A percentile compares a stretch with the other conserved stretches of the same genome.
Evolutionary conservation across 2,113 vertebrate genomes (phyloP).

Genomic region (Forbesichthys agassizii): DNA sequence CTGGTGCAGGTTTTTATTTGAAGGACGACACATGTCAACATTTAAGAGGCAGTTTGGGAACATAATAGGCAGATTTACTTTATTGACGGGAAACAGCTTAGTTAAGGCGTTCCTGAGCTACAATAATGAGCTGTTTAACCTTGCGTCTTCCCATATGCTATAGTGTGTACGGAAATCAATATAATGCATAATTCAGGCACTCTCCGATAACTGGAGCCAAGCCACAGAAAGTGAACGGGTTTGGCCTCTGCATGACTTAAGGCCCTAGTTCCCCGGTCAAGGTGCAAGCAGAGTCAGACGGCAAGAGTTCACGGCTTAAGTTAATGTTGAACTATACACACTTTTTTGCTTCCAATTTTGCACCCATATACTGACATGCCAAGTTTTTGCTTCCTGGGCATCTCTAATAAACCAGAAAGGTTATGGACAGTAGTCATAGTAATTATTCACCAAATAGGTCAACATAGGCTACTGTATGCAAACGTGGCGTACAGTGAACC

Average conservation of each 20-base stretch:
- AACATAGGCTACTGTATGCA: too few species aligned
- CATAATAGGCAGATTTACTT: constrained; percentile 47
- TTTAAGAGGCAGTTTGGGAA: constrained; percentile 39
- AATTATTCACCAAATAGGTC: too few species aligned
- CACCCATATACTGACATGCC: too few species aligned
- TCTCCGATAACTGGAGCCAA: constrained; percentile 23
- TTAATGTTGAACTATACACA: too few species aligned
- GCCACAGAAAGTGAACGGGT: constrained; percentile 27
- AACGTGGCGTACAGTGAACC: too few species aligned
- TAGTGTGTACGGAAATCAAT: constrained; percentile 42
- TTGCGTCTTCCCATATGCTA: constrained; percentile 34
- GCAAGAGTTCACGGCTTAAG: too few species aligned
- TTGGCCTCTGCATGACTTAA: constrained; percentile 24
- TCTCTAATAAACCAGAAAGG: too few species aligned
- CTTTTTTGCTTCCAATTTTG: too few species aligned
- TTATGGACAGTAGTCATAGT: too few species aligned
- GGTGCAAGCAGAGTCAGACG: too few species aligned
- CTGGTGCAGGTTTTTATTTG: constrained; percentile 14
- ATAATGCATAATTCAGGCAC: constrained; percentile 35
- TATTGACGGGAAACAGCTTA: constrained; percentile 60
- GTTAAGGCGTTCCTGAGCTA: constrained; percentile 26
- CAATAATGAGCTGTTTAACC: constrained; percentile 65
- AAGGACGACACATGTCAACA: constrained; percentile 37
- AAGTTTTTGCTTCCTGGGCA: too few species aligned
- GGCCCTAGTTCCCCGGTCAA: too few species aligned